Evolutionary conservation across 2,113 vertebrate genomes (phyloP).

Genomic region (Gadus macrocephalus): DNA sequence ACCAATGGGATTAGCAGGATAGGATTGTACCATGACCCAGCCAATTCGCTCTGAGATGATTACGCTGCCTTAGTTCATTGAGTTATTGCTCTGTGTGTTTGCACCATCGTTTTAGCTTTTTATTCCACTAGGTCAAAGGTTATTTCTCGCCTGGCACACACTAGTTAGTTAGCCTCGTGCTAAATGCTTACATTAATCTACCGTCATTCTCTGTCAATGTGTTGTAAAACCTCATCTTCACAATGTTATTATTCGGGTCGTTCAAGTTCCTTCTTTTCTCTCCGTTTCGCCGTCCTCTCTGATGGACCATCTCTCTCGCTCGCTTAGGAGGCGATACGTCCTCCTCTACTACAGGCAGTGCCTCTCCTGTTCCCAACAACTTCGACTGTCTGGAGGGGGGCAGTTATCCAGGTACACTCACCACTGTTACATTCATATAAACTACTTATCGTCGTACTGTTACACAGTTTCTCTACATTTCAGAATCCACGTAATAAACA

Average conservation of each 20-base stretch:
- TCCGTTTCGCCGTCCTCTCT: no score
- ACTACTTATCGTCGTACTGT: not conserved
- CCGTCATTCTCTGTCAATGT: no score
- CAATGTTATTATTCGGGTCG: not conserved
- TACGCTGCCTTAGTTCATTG: no score
- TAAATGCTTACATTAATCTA: no score
- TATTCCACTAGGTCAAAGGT: no score
- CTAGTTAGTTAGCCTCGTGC: no score
- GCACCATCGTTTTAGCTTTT: no score
- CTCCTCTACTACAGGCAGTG: conserved; percentile 87
- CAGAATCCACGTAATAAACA: not conserved
- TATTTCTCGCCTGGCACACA: no score
- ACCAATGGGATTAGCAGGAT: conserved; percentile 37
- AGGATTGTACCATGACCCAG: conserved; percentile 54
- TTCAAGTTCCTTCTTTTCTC: not conserved
- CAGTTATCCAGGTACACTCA: conserved; percentile 79
- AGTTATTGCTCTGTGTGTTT: no score
- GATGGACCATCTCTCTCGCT: no score
- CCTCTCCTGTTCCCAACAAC: conserved; percentile 87
- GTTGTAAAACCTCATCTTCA: no score
- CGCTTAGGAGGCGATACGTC: conserved; percentile 86
- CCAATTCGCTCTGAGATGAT: conserved; percentile 40
- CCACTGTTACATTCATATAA: not conserved
- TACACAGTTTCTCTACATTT: not conserved
- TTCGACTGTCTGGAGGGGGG: conserved; percentile 93